Percentiles rank a stretch among this genome's conserved stretches.
Conservation (phyloP, 2,113 vertebrate species). For the Alosa alosa region DNA sequence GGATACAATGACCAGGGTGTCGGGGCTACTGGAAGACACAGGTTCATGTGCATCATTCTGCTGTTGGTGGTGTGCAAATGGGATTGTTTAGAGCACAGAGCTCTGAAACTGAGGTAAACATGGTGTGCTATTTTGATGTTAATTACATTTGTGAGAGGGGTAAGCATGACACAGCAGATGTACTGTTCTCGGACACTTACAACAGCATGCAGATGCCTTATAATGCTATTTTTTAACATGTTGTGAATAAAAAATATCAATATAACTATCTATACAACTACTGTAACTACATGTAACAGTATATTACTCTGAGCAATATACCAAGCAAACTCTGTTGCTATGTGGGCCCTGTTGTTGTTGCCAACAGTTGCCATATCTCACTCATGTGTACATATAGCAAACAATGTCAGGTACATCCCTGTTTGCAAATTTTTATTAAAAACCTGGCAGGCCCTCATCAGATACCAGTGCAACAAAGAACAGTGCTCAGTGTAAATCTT, state of each 20-base stretch:
- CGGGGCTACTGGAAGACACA: constrained; percentile 33
- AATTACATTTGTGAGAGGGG: neutral
- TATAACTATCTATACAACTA: too few species aligned
- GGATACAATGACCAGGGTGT: constrained; percentile 46
- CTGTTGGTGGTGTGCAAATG: neutral
- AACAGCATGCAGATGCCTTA: neutral
- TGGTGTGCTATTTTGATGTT: neutral
- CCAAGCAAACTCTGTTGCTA: neutral
- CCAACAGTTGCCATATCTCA: neutral
- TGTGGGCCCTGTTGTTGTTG: neutral
- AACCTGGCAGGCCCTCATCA: neutral
- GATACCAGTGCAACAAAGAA: neutral
- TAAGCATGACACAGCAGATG: neutral
- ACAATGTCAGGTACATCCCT: neutral
- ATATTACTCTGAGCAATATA: too few species aligned
- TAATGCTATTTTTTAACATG: neutral
- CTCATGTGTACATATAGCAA: neutral
- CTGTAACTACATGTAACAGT: too few species aligned
- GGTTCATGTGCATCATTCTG: constrained; percentile 14
- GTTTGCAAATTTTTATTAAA: neutral
- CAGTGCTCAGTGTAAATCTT: neutral
- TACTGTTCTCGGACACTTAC: neutral
- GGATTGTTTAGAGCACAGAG: neutral
- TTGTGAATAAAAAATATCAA: too few species aligned
- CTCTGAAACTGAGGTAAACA: neutral